Evolutionary conservation across 2,888 invertebrate species (phyloP).

Genomic region (Orthonevra nobilis): DNA sequence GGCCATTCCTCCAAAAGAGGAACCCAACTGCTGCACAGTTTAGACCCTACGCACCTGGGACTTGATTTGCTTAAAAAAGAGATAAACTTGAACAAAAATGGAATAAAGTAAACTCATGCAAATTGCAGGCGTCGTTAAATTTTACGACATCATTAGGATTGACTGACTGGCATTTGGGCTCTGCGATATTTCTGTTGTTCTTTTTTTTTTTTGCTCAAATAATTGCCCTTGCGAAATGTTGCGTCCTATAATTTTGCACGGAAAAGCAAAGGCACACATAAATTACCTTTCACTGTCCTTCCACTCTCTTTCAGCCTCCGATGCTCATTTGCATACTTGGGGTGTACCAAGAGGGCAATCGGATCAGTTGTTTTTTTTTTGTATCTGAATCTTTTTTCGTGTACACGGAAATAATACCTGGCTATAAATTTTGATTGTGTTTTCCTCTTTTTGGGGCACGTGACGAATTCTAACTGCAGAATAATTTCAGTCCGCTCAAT

Average conservation of each 20-base stretch:
- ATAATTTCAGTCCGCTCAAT: conserved; percentile 3
- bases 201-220: not conserved
- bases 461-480: conserved; percentile 8
- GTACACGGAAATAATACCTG: conserved; percentile 3
- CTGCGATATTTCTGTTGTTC: not conserved
- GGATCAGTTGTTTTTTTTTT: conserved; percentile 17
- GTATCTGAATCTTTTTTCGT: not conserved
- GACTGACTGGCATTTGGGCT: not conserved
- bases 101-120: conserved; percentile 5
- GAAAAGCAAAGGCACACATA: not conserved
- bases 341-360: not conserved
- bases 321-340: conserved; percentile 21
- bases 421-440: conserved; percentile 21
- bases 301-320: no score
- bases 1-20: no score
- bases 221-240: not conserved
- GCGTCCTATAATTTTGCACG: not conserved
- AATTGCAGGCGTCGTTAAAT: conserved; percentile 16
- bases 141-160: conserved; percentile 23
- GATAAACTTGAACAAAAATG: conserved; percentile 6
- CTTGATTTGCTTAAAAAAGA: conserved; percentile 20
- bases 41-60: not conserved
- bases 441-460: not conserved
- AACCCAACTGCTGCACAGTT: no score
- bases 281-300: not conserved